Conservation (phyloP, 2,888 invertebrate species). For the Idaea dimidiata region DNA sequence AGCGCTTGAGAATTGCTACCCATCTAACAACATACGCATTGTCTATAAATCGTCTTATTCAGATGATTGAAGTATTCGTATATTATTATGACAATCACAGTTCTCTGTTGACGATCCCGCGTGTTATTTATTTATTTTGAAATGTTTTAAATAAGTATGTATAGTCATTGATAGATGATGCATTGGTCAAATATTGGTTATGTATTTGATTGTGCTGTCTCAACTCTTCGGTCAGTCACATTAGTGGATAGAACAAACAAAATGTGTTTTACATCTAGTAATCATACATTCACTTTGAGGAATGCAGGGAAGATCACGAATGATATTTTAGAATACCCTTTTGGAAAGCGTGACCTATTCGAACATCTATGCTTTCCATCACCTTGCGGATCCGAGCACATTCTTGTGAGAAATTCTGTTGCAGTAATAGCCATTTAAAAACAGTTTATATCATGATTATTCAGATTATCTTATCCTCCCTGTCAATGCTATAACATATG, state of each 20-base stretch:
- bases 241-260: not conserved
- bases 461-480: not conserved
- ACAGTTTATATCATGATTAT: not conserved
- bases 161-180: slow-evolving; percentile 8
- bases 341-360: not conserved
- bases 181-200: slow-evolving; percentile 6
- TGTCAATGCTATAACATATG: not conserved
- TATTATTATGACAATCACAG: slow-evolving; percentile 2
- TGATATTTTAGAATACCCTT: not conserved
- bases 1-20: slow-evolving; percentile 19
- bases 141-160: not conserved
- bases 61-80: slow-evolving; percentile 9
- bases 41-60: slow-evolving; percentile 22
- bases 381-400: not conserved
- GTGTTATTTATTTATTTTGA: not conserved
- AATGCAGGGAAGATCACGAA: not conserved
- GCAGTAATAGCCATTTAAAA: not conserved
- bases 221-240: not conserved
- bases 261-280: not conserved
- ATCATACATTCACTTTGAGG: not conserved
- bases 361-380: not conserved
- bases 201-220: not conserved
- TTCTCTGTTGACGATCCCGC: not conserved
- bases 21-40: slow-evolving; percentile 18
- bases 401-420: not conserved